Evolutionary conservation across 2,113 vertebrate species (phyloP).

Genomic region (Zosterops borbonicus): DNA sequence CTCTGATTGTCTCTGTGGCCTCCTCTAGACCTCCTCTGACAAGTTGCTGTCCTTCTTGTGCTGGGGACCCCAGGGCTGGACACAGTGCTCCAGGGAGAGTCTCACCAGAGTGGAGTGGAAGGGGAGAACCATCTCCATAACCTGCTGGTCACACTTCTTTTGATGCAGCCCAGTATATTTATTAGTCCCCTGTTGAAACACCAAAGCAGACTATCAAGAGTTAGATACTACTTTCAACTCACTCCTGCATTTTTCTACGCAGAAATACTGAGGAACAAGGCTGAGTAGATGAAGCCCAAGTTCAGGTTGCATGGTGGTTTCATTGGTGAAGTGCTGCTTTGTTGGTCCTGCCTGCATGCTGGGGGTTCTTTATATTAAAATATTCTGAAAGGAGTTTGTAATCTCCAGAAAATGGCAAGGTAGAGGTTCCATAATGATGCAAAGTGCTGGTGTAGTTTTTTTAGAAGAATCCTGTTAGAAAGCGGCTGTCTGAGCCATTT

Average conservation of each 20-base stretch:
- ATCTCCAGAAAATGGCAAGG: neutral
- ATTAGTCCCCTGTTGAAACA: neutral
- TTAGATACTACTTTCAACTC: neutral
- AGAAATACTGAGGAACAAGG: neutral
- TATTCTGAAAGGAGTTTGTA: neutral
- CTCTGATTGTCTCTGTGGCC: fast-evolving
- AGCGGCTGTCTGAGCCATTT: neutral
- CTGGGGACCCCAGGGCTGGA: neutral
- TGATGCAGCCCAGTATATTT: neutral
- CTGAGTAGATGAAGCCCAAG: neutral
- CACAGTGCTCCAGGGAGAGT: fast-evolving
- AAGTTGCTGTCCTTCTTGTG: fast-evolving
- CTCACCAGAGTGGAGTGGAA: fast-evolving
- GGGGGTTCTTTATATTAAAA: neutral
- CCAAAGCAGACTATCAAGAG: neutral
- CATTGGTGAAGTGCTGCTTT: neutral
- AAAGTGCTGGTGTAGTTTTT: neutral
- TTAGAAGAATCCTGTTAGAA: neutral
- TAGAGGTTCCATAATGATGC: neutral
- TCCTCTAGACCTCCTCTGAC: fast-evolving
- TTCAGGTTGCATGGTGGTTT: neutral
- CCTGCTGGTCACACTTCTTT: neutral
- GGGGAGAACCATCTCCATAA: neutral
- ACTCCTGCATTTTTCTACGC: neutral
- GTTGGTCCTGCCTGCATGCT: neutral